phyloP scores from a whole-genome alignment of 64 coral and sea anemone species.

The Anthopleura sola region DNA sequence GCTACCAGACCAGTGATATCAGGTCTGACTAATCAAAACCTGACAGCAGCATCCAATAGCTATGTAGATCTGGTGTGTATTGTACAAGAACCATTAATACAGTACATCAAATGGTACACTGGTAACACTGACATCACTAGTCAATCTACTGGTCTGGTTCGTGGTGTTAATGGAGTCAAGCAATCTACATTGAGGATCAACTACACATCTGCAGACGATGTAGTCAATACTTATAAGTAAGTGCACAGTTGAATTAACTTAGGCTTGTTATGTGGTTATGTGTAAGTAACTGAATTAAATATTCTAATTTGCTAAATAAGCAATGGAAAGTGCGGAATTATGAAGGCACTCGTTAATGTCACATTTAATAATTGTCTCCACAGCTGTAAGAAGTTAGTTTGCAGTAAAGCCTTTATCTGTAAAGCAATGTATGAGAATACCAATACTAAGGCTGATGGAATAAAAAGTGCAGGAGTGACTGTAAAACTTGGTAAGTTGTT shows the following conservation, averaged over 20 bases:
- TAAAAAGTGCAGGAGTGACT: neutral
- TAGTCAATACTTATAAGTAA: neutral
- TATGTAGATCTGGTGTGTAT: neutral
- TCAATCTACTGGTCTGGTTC: neutral
- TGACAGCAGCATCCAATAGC: neutral
- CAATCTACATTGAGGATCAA: neutral
- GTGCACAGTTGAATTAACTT: neutral
- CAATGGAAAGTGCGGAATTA: too few species aligned
- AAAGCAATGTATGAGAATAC: too few species aligned
- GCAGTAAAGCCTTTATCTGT: too few species aligned
- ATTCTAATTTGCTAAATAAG: too few species aligned
- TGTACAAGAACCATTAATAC: neutral
- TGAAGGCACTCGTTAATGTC: too few species aligned
- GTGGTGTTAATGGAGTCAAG: neutral
- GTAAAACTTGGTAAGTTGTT: too few species aligned
- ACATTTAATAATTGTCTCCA: too few species aligned
- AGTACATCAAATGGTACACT: conserved; percentile 7
- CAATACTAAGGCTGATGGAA: too few species aligned
- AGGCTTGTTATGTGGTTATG: too few species aligned
- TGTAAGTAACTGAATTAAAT: too few species aligned
- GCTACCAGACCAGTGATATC: neutral
- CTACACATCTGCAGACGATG: neutral
- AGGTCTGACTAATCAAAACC: conserved; percentile 9
- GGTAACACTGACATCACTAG: neutral
- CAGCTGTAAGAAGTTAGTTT: too few species aligned